Evolutionary conservation across 1,140 invertebrate genomes (phyloP).

Genomic region (Drosophila yakuba): DNA sequence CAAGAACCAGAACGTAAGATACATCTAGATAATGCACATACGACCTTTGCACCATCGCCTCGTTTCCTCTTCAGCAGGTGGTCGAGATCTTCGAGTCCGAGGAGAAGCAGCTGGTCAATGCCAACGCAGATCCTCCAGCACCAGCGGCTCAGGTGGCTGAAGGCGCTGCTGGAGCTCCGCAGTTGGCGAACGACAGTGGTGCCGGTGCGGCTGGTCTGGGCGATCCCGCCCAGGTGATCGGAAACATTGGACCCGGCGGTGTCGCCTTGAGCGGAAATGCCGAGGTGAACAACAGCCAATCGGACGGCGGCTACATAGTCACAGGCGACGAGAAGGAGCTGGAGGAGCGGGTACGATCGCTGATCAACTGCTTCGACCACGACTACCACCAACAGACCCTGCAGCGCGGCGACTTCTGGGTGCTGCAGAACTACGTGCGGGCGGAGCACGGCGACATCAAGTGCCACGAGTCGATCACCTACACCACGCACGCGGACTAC

Average conservation of each 20-base stretch:
- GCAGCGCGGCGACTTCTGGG: conserved; percentile 95
- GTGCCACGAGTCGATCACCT: conserved; percentile 95
- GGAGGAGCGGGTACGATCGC: conserved; percentile 76
- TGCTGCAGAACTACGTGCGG: conserved; percentile 94
- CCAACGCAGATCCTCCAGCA: conserved; percentile 25
- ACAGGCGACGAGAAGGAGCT: conserved; percentile 81
- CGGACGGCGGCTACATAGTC: conserved; percentile 67
- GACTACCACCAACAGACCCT: conserved; percentile 87
- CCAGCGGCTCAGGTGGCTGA: conserved; percentile 25
- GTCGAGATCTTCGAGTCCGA: conserved; percentile 55
- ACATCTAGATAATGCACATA: background rate
- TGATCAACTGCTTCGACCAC: conserved; percentile 88
- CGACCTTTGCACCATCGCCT: background rate
- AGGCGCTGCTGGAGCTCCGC: conserved; percentile 8
- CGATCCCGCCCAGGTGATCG: conserved; percentile 59
- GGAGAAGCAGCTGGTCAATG: conserved; percentile 50
- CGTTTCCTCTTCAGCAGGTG: conserved; percentile 16
- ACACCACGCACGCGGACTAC: conserved; percentile 96
- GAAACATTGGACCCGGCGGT: conserved; percentile 56
- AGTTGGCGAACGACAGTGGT: conserved; percentile 48
- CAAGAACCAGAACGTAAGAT: conserved; percentile 60
- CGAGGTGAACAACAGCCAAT: conserved; percentile 70
- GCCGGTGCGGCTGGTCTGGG: conserved; percentile 14
- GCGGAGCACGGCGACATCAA: conserved; percentile 86
- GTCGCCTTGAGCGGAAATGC: conserved; percentile 7